Conservation (phyloP, 2,797 vertebrate species). For the Melanogrammus aeglefinus region DNA sequence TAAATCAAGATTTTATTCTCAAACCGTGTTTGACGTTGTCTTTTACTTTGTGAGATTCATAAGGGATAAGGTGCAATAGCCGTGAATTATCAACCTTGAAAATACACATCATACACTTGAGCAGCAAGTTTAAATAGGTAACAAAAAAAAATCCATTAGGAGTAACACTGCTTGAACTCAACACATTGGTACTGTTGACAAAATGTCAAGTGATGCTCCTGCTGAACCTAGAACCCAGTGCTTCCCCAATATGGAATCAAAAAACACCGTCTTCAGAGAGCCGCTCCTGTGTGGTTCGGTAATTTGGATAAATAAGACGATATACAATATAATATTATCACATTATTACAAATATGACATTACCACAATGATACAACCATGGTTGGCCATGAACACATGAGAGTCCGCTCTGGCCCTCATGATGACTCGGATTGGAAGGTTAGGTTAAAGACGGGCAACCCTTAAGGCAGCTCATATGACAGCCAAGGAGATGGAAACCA, state of each 20-base stretch:
- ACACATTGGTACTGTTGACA: too few relatives aligned
- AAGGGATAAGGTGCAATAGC: not conserved
- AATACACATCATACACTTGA: not conserved
- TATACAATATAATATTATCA: not conserved
- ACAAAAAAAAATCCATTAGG: not conserved
- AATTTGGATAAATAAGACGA: not conserved
- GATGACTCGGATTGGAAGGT: too few relatives aligned
- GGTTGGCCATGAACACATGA: too few relatives aligned
- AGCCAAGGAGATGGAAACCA: too few relatives aligned
- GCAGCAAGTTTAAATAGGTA: not conserved
- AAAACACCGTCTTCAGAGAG: not conserved
- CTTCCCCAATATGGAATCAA: not conserved
- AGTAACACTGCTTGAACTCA: not conserved
- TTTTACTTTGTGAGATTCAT: not conserved
- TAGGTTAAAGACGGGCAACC: too few relatives aligned
- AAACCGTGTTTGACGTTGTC: not conserved
- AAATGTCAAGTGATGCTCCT: too few relatives aligned
- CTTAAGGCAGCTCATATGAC: too few relatives aligned
- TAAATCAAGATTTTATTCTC: constrained; percentile 14
- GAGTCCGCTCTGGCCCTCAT: too few relatives aligned
- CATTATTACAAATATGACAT: not conserved
- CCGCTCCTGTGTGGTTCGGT: not conserved
- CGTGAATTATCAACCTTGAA: not conserved
- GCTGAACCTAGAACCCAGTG: not conserved
- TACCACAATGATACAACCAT: not conserved